phyloP scores from a whole-genome alignment of 2,888 invertebrate species.

The Strigamia transsilvanica region DNA sequence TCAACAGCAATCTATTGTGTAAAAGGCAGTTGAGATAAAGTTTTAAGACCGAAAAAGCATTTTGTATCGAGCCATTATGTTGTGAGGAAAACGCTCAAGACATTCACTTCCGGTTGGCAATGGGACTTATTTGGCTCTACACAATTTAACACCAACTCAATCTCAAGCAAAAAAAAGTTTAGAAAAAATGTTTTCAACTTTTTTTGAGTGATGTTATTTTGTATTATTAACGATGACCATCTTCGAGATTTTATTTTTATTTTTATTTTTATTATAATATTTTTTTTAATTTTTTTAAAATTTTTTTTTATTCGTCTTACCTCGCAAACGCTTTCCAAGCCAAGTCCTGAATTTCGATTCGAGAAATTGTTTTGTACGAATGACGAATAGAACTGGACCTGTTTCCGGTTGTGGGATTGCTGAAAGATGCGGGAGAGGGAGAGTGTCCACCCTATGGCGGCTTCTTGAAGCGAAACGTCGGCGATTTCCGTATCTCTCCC shows the following conservation, averaged over 20 bases:
- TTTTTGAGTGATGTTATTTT: background rate
- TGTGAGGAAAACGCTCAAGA: slow-evolving; percentile 33
- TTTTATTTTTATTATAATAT: background rate
- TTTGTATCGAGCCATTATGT: slow-evolving; percentile 42
- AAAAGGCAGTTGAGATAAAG: slow-evolving; percentile 39
- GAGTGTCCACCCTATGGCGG: slow-evolving; percentile 40
- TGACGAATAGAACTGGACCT: slow-evolving; percentile 31
- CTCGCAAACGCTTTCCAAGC: background rate
- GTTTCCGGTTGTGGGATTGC: slow-evolving; percentile 27
- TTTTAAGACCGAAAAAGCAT: slow-evolving; percentile 37
- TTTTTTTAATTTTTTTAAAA: background rate
- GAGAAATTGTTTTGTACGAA: slow-evolving; percentile 36
- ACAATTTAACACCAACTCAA: slow-evolving; percentile 33
- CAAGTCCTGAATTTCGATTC: background rate
- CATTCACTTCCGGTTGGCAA: slow-evolving; percentile 38
- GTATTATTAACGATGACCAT: too few relatives aligned
- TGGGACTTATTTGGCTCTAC: slow-evolving; percentile 39
- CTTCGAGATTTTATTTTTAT: background rate
- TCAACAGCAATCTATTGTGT: slow-evolving; percentile 42
- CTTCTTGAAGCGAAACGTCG: slow-evolving; percentile 41
- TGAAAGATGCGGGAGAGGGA: slow-evolving; percentile 1
- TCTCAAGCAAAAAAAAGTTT: slow-evolving; percentile 4
- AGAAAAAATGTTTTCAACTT: background rate
- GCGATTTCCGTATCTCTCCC: slow-evolving; percentile 41
- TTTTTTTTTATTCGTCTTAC: slow-evolving; percentile 3